Evolutionary conservation across 2,888 invertebrate genomes (phyloP), one percentile per base, ranked within the genome.

Genomic region (Scaptomyza caliginosa): DNA sequence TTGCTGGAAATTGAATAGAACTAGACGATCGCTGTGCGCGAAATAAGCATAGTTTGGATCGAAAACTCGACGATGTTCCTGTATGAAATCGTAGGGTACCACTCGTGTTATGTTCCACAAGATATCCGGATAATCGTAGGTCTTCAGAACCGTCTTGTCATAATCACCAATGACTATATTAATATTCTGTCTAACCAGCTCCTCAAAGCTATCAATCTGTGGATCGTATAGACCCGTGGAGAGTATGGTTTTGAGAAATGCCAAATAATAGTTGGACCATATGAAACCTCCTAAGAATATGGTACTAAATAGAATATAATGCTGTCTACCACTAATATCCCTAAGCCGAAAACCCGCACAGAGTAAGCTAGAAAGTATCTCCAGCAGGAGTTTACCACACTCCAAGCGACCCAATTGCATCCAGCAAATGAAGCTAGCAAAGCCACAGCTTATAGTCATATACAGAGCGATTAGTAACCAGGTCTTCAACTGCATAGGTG

Each of bases 201-300:
- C 51, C n/a, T 80, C 84, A 10, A 80, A 77, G 24, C 57, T 76
- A 4, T 63, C 21, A 7, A 80, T 80, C 13, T 57, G 63, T 3
- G 62, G 52, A n/a, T 67, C 85, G 26, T 84, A 84, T 0, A 73
- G 57, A n/a, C 84, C 86, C 6, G 86, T 80, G 2, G 67, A 62
- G 2, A 80, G 42, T 6, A 80, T 73, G 24, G 64, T 73, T 2
- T 67, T 66, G 0, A 86, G 66, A 0, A 54, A 26, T 0, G 85
- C 84, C 62, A 77, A 19, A 7, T 86, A 80, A 10, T 64, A 80
- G 16, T 54, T 86, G 24, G 74, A 72, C 52, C 38, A 73, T 1
- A 80, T 49, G 0, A 84, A 58, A 0, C 79, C 87, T 0, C 49
- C 49, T 1, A 80, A 7, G 4, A 73, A 67, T 4, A 86, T 64